Conservation (phyloP, 1,140 invertebrate species). For the Drosophila carrolli region DNA sequence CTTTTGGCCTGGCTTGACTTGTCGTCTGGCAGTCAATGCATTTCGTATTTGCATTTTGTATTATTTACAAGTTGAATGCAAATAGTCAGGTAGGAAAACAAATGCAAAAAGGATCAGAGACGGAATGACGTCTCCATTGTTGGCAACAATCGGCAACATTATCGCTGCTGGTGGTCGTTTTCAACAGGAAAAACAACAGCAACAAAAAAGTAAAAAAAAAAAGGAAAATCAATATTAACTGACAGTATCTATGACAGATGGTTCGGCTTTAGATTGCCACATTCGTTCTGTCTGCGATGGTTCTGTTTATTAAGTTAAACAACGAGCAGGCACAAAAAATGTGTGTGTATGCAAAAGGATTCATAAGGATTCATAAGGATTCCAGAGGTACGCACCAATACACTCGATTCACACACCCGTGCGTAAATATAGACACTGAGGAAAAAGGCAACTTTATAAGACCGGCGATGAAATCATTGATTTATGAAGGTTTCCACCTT, state of each 20-base stretch:
- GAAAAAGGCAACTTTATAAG: constrained; percentile 1
- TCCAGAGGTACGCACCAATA: constrained; percentile 64
- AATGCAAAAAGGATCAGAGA: constrained; percentile 16
- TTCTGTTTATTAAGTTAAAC: constrained; percentile 76
- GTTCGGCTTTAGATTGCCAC: constrained; percentile 51
- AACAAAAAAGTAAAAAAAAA: constrained; percentile 43
- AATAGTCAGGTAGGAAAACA: constrained; percentile 69
- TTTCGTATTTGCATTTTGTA: constrained; percentile 72
- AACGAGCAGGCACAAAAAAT: constrained; percentile 53
- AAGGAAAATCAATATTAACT: constrained; percentile 60
- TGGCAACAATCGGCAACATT: constrained; percentile 60
- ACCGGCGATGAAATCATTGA: not conserved
- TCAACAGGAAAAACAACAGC: not conserved
- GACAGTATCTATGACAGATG: constrained; percentile 82
- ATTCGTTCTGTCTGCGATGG: constrained; percentile 28
- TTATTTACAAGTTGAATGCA: constrained; percentile 76
- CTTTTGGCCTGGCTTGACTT: constrained; percentile 32
- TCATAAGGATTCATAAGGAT: constrained; percentile 83
- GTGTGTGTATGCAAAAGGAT: constrained; percentile 65
- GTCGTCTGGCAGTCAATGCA: constrained; percentile 53
- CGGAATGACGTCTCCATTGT: constrained; percentile 57
- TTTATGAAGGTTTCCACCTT: not conserved
- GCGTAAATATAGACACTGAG: constrained; percentile 16
- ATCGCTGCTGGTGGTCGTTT: constrained; percentile 26
- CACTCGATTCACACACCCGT: constrained; percentile 24